Evolutionary conservation across 64 coral and sea anemone species (phyloP).

Genomic region (Stichodactyla helianthus): DNA sequence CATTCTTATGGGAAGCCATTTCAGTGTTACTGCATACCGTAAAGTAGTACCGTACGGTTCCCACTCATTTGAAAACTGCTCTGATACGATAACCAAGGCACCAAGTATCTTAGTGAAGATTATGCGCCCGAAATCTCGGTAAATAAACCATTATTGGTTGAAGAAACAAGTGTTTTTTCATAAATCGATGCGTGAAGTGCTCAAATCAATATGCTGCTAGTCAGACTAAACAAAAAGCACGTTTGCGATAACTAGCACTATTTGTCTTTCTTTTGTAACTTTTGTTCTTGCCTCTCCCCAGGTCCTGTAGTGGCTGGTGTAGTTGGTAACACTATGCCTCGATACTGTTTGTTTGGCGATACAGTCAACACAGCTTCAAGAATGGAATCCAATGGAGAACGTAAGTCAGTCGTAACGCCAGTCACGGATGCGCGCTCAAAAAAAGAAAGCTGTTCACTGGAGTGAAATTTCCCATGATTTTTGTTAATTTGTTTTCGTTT

Average conservation of each 20-base stretch:
- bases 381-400: conserved; percentile 98
- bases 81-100: too few species aligned
- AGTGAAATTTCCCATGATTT: neutral
- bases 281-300: neutral
- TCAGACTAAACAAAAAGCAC: too few species aligned
- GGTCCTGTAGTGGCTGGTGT: conserved; percentile 96
- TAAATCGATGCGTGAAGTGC: neutral
- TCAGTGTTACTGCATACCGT: too few species aligned
- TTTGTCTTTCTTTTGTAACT: neutral
- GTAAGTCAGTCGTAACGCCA: conserved; percentile 33
- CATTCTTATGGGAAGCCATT: too few species aligned
- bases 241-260: too few species aligned
- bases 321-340: conserved; percentile 95
- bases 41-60: too few species aligned
- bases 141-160: too few species aligned
- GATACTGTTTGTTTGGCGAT: conserved; percentile 95
- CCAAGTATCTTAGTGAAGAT: too few species aligned
- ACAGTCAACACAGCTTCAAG: conserved; percentile 94
- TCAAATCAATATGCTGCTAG: too few species aligned
- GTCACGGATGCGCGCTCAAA: neutral
- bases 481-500: neutral
- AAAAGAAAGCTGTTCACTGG: neutral
- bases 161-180: neutral
- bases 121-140: too few species aligned
- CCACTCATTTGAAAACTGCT: too few species aligned